These are phyloP conservation scores for Arnoldichthys spilopterus DNA, from an alignment of 2,797 vertebrate genomes.

Conservation along the genomic window DNA sequence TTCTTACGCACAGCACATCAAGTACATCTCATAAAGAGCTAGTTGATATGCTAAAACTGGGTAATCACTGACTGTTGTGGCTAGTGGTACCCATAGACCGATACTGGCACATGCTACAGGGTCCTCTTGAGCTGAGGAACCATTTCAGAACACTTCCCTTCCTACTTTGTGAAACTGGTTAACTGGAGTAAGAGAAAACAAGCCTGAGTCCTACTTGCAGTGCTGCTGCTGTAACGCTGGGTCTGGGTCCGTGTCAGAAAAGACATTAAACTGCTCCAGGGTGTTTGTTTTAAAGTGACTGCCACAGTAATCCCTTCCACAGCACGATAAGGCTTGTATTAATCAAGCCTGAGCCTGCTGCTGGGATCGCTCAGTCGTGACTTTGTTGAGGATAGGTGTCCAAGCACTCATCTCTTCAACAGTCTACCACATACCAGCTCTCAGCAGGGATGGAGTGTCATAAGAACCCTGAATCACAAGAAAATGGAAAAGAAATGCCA, in stretches of 20 bases:
- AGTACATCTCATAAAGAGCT: neutral
- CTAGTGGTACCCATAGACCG: neutral
- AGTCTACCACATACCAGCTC: neutral
- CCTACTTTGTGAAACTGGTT: neutral
- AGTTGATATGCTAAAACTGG: neutral
- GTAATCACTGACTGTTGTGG: neutral
- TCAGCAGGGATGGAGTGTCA: neutral
- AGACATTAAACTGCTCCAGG: conserved; percentile 34
- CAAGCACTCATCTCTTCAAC: neutral
- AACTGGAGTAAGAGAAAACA: neutral
- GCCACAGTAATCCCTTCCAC: conserved; percentile 41
- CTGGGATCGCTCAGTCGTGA: neutral
- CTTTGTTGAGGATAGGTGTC: neutral
- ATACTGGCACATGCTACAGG: neutral
- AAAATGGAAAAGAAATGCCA: conserved; percentile 24
- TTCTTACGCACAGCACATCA: too few species aligned
- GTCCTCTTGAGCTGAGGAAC: too few species aligned
- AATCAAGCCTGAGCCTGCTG: neutral
- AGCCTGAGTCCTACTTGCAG: neutral
- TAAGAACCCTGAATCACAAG: neutral
- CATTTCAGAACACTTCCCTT: neutral
- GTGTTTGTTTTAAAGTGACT: conserved; percentile 40
- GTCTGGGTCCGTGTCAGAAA: conserved; percentile 32
- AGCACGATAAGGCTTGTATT: conserved; percentile 16
- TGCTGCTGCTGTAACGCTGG: neutral